Evolutionary conservation across 2,888 invertebrate species (phyloP).

Genomic region (Homarus gammarus): DNA sequence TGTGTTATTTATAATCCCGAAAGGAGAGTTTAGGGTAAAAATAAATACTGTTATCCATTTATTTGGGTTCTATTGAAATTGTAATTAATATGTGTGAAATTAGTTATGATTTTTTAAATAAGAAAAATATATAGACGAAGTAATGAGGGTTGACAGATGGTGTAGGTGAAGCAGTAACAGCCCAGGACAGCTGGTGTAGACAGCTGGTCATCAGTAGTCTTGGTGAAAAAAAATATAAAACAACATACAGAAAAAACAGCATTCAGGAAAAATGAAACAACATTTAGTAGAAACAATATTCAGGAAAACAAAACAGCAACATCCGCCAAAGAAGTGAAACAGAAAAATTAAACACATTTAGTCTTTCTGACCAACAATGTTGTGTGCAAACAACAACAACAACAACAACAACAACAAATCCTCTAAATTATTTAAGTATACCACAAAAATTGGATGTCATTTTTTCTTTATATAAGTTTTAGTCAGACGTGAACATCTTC

Average conservation of each 20-base stretch:
- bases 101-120: too few species aligned
- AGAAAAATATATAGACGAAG: too few species aligned
- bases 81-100: too few species aligned
- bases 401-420: constrained; percentile 15
- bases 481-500: constrained; percentile 4
- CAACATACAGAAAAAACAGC: constrained; percentile 15
- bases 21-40: too few species aligned
- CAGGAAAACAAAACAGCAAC: background rate
- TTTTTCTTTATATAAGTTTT: background rate
- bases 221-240: constrained; percentile 44
- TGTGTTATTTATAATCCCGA: too few species aligned
- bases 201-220: constrained; percentile 44
- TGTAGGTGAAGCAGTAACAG: background rate
- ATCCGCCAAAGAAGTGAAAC: background rate
- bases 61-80: too few species aligned
- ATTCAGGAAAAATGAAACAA: constrained; percentile 8
- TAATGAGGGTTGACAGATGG: background rate
- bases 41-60: too few species aligned
- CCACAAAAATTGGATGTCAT: constrained; percentile 3
- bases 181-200: background rate
- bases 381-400: background rate
- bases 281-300: background rate
- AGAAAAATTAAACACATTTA: background rate
- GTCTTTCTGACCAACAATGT: background rate
- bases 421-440: too few species aligned